Evolutionary conservation across 2,113 vertebrate species (phyloP).

Genomic region (Eurypyga helias): DNA sequence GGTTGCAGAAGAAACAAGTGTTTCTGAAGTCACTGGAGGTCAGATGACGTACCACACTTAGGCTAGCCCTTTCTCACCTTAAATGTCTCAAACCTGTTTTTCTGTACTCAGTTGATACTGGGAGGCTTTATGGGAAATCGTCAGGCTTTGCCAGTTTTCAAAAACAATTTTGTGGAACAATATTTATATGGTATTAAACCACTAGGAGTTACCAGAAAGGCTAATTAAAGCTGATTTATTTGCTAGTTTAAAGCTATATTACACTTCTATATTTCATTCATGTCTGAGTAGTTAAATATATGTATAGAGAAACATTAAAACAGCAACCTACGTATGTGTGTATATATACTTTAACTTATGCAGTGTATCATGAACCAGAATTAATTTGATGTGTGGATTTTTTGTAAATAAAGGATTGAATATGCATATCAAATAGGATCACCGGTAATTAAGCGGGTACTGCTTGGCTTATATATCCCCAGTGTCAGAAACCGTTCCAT

Average conservation of each 20-base stretch:
- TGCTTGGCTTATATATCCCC: not conserved
- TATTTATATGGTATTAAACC: conserved; percentile 33
- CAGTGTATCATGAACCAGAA: not conserved
- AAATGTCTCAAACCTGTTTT: conserved; percentile 4
- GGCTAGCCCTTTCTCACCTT: not conserved
- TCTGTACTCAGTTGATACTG: conserved; percentile 10
- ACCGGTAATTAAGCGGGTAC: not conserved
- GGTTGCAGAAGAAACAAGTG: not conserved
- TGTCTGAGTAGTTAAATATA: not conserved
- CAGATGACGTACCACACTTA: not conserved
- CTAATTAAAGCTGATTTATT: conserved; percentile 36
- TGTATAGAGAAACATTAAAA: not conserved
- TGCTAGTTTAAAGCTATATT: not conserved
- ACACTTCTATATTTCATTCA: not conserved
- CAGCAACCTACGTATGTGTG: not conserved
- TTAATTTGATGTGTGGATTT: not conserved
- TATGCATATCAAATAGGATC: not conserved
- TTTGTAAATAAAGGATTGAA: not conserved
- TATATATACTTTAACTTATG: not conserved
- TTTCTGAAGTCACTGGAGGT: not conserved
- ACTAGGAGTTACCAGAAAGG: not conserved
- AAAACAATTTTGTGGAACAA: not conserved
- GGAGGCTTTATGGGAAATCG: not conserved
- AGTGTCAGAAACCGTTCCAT: not conserved
- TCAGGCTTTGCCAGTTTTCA: not conserved